phyloP scores from a whole-genome alignment of 2,113 vertebrate species.

The Chaetura pelagica region DNA sequence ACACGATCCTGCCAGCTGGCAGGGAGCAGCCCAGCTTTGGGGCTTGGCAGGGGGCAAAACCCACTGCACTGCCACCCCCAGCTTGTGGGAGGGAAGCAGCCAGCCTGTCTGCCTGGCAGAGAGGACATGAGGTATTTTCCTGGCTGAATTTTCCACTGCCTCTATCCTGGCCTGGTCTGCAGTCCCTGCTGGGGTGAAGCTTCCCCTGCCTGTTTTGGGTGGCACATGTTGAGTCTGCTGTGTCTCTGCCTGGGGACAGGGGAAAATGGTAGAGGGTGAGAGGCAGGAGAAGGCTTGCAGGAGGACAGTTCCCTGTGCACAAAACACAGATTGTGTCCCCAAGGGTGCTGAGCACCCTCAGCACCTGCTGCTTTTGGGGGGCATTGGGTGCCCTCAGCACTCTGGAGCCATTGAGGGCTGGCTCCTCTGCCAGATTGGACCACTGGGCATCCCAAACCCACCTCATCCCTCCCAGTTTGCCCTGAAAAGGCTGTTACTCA shows the following conservation, averaged over 20 bases:
- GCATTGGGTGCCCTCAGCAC: background rate
- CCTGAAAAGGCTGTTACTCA: background rate
- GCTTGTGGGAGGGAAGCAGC: background rate
- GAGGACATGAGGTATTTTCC: background rate
- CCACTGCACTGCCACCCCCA: fast-evolving
- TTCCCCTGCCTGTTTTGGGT: background rate
- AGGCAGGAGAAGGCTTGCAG: background rate
- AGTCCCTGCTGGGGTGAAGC: background rate
- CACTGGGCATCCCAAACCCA: background rate
- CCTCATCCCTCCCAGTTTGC: background rate
- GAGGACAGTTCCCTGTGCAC: background rate
- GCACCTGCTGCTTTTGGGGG: background rate
- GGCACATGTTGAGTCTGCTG: background rate
- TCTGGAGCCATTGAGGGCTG: background rate
- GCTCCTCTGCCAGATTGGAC: background rate
- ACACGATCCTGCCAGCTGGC: background rate
- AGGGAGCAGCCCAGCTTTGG: background rate
- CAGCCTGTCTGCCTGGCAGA: background rate
- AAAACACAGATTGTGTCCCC: background rate
- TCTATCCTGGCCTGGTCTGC: background rate
- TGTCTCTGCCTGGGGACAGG: background rate
- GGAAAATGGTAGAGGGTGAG: background rate
- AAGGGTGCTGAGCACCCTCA: background rate
- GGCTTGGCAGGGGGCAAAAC: background rate
- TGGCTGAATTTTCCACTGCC: background rate